A percentile compares a stretch with the other conserved stretches of the same genome.
phyloP scores from a whole-genome alignment of 2,113 vertebrate species.

The Odocoileus hemionus region DNA sequence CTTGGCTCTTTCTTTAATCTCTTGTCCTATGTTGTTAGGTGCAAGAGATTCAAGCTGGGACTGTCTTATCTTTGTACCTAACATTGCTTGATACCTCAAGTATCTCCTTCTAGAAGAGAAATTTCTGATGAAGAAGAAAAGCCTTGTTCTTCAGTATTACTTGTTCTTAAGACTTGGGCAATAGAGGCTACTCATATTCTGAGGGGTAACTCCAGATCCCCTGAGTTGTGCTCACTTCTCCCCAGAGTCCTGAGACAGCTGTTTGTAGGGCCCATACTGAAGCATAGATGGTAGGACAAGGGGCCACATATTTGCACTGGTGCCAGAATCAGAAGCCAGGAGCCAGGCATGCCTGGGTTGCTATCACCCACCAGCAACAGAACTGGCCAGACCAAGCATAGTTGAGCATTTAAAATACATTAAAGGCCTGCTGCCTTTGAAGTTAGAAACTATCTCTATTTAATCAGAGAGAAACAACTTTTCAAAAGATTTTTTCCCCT shows the following conservation, averaged over 20 bases:
- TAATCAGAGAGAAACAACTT: constrained; percentile 89
- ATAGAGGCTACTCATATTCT: not conserved
- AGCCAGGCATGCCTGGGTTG: not conserved
- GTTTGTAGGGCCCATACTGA: not conserved
- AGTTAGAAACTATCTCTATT: constrained; percentile 85
- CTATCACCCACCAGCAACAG: constrained; percentile 37
- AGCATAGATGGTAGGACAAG: not conserved
- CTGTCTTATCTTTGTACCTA: not conserved
- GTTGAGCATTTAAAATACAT: constrained; percentile 85
- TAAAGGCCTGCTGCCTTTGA: constrained; percentile 84
- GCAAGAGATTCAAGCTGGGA: not conserved
- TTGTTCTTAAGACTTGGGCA: not conserved
- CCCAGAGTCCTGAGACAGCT: not conserved
- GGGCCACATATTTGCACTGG: not conserved
- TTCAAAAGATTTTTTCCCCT: constrained; percentile 80
- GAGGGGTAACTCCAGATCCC: not conserved
- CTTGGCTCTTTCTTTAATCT: constrained; percentile 27
- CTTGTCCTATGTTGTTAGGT: not conserved
- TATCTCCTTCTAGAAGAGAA: not conserved
- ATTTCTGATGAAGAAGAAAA: not conserved
- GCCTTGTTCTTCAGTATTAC: not conserved
- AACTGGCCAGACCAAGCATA: constrained; percentile 24
- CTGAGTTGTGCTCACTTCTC: not conserved
- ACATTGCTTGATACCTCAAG: not conserved
- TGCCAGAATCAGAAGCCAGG: not conserved